A percentile compares a stretch with the other conserved stretches of the same genome.
phyloP scores from a whole-genome alignment of 2,888 invertebrate genomes.

The Heterodera filipjevi region DNA sequence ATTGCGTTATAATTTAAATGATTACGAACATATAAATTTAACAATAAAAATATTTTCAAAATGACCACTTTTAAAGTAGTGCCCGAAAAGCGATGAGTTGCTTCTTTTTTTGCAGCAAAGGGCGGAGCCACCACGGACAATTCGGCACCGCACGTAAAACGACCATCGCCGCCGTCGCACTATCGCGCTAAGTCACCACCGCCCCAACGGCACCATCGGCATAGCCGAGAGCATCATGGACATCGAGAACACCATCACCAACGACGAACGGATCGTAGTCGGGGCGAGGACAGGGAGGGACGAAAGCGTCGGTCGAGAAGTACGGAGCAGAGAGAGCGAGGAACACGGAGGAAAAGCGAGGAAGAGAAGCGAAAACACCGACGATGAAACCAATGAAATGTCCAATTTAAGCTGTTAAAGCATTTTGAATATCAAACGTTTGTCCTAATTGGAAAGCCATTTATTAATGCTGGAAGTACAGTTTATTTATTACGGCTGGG shows the following conservation, averaged over 20 bases:
- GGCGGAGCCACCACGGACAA: not conserved
- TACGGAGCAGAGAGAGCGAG: not conserved
- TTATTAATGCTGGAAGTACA: no score
- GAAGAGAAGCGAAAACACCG: no score
- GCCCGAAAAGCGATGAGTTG: no score
- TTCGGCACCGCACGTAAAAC: not conserved
- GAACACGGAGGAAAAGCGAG: not conserved
- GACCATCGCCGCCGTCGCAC: not conserved
- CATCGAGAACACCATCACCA: not conserved
- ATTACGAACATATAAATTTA: no score
- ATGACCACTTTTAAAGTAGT: no score
- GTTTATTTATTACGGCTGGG: no score
- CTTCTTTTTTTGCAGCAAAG: not conserved
- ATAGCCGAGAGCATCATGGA: not conserved
- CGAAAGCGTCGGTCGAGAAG: not conserved
- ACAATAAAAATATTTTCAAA: no score
- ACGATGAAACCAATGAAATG: no score
- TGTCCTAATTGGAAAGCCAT: no score
- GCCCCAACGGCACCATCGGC: not conserved
- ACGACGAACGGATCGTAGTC: not conserved
- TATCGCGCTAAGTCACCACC: not conserved
- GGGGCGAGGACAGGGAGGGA: not conserved
- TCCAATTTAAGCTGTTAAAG: no score
- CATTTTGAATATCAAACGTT: no score
- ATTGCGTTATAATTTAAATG: no score